Conservation (phyloP, 1,140 invertebrate species). For the Mizuhopecten yessoensis region DNA sequence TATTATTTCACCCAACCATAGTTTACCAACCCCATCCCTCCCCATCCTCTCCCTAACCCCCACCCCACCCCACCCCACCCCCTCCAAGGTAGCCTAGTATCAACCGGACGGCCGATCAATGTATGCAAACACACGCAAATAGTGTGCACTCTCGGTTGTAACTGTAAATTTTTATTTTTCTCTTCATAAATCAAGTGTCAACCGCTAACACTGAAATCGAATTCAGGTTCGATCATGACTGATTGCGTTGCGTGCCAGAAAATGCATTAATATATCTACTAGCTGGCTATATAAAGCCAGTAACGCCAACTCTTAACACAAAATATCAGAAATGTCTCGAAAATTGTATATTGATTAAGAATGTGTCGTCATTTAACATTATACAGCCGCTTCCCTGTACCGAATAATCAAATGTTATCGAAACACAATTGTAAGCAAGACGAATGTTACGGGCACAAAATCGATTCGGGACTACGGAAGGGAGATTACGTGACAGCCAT, state of each 20-base stretch:
- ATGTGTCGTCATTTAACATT: background rate
- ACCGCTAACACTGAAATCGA: background rate
- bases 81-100: background rate
- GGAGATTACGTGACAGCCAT: background rate
- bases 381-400: slow-evolving; percentile 1
- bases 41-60: background rate
- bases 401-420: background rate
- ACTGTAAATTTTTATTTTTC: background rate
- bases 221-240: background rate
- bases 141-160: background rate
- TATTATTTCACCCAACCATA: too few relatives aligned
- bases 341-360: background rate
- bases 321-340: slow-evolving; percentile 5
- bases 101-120: background rate
- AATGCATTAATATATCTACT: background rate
- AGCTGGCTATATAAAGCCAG: background rate
- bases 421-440: background rate
- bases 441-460: slow-evolving; percentile 19
- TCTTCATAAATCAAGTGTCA: background rate
- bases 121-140: background rate
- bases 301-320: background rate
- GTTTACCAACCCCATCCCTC: background rate
- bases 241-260: background rate
- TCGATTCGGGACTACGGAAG: background rate
- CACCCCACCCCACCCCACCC: too few relatives aligned